These are phyloP conservation scores for Sebastes variabilis DNA, from an alignment of 2,797 vertebrate species.

Conservation along the genomic window DNA sequence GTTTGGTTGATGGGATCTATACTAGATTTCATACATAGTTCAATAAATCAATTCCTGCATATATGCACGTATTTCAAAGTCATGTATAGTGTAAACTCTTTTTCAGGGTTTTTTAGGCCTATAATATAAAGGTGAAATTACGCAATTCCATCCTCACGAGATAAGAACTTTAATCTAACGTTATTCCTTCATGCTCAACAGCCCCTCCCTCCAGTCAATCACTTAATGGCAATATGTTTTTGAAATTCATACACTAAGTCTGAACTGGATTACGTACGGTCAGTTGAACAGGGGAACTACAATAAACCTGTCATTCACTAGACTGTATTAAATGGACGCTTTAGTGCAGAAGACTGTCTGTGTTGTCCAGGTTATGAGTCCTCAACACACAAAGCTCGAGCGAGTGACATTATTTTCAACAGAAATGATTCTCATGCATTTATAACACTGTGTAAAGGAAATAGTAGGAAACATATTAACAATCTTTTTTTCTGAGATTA, in stretches of 20 bases:
- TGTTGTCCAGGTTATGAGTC: background rate
- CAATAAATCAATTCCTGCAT: background rate
- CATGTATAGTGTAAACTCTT: background rate
- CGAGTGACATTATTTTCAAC: background rate
- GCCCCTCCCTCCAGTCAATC: constrained; percentile 58
- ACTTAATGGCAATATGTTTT: constrained; percentile 69
- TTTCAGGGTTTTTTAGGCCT: constrained; percentile 7
- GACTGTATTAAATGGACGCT: constrained; percentile 50
- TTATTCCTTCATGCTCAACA: constrained; percentile 34
- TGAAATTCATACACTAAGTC: constrained; percentile 45
- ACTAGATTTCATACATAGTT: background rate
- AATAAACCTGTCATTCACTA: constrained; percentile 41
- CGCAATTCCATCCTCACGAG: constrained; percentile 20
- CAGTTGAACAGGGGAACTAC: constrained; percentile 33
- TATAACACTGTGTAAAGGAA: background rate
- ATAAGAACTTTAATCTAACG: constrained; percentile 55
- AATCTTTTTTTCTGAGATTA: background rate
- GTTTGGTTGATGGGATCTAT: background rate
- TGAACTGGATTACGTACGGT: constrained; percentile 48
- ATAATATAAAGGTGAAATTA: constrained; percentile 26
- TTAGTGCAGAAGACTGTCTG: constrained; percentile 6
- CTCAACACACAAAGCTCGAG: background rate
- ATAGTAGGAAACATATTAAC: background rate
- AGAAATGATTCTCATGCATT: background rate
- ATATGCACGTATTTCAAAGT: background rate